Conservation (phyloP, 1,140 invertebrate species). For the Drosophila oshimai region DNA sequence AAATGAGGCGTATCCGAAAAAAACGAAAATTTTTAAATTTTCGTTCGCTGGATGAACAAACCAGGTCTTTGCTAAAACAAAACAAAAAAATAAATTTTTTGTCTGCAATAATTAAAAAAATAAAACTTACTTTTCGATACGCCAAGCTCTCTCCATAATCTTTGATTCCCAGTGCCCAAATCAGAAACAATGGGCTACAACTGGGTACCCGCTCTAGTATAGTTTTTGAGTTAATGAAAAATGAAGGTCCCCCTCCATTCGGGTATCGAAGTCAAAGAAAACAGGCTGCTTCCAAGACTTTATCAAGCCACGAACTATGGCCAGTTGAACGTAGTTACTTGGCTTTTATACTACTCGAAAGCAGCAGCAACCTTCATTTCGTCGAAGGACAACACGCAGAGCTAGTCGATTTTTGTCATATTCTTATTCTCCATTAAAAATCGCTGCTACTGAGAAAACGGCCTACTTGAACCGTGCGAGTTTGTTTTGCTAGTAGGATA, state of each 20-base stretch:
- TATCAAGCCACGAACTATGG: conserved; percentile 23
- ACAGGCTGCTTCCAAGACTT: conserved; percentile 36
- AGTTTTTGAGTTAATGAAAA: not conserved
- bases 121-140: conserved; percentile 11
- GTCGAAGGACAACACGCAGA: conserved; percentile 33
- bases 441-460: too few species aligned
- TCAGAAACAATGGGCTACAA: not conserved
- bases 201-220: not conserved
- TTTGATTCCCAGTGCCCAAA: conserved; percentile 6
- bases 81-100: not conserved
- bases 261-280: conserved; percentile 8
- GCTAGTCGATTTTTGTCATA: not conserved
- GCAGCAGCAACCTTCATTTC: conserved; percentile 20
- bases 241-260: too few species aligned
- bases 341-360: conserved; percentile 4
- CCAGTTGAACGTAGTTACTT: conserved; percentile 13
- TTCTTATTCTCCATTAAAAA: not conserved
- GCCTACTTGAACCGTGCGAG: too few species aligned
- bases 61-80: conserved; percentile 4
- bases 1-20: not conserved
- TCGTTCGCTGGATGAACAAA: conserved; percentile 5
- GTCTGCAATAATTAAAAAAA: not conserved
- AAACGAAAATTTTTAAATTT: conserved; percentile 1
- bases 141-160: conserved; percentile 12
- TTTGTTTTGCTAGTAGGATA: too few species aligned